Evolutionary conservation across 2,113 vertebrate species (phyloP).

Genomic region (Suricata suricatta): DNA sequence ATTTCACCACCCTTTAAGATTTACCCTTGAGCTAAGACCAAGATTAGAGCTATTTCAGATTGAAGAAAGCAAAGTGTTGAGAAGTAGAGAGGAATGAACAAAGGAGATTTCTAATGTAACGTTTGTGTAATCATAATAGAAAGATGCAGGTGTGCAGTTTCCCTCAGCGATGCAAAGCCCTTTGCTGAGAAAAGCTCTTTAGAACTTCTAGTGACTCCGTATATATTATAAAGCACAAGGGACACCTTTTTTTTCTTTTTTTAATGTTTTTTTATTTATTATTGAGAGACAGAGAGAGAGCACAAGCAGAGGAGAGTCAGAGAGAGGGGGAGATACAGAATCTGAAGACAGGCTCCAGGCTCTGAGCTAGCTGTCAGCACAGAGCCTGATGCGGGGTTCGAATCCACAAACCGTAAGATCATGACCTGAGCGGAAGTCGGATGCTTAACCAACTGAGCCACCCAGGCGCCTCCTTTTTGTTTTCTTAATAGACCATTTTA

Average conservation of each 20-base stretch:
- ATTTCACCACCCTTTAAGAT: conserved; percentile 61
- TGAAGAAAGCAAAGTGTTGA: conserved; percentile 43
- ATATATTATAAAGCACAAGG: not conserved
- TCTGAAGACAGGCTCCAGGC: no score
- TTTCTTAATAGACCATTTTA: not conserved
- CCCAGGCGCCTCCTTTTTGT: not conserved
- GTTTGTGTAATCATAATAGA: not conserved
- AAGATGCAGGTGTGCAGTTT: not conserved
- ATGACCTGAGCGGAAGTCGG: no score
- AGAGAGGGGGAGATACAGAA: no score
- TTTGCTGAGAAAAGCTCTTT: not conserved
- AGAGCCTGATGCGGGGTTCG: no score
- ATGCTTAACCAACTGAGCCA: no score
- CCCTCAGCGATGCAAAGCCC: not conserved
- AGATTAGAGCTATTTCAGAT: conserved; percentile 60
- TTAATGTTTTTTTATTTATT: no score
- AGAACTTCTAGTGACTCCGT: not conserved
- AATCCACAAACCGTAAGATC: no score
- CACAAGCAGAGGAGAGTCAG: no score
- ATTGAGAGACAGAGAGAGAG: no score
- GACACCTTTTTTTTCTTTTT: not conserved
- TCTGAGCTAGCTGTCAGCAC: no score
- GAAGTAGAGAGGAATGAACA: conserved; percentile 7
- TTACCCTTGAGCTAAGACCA: conserved; percentile 51
- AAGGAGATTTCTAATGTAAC: conserved; percentile 8